A percentile compares a stretch with the other conserved stretches of the same genome.
Evolutionary conservation across 1,140 invertebrate species (phyloP).

Genomic region (Tachypleus tridentatus): DNA sequence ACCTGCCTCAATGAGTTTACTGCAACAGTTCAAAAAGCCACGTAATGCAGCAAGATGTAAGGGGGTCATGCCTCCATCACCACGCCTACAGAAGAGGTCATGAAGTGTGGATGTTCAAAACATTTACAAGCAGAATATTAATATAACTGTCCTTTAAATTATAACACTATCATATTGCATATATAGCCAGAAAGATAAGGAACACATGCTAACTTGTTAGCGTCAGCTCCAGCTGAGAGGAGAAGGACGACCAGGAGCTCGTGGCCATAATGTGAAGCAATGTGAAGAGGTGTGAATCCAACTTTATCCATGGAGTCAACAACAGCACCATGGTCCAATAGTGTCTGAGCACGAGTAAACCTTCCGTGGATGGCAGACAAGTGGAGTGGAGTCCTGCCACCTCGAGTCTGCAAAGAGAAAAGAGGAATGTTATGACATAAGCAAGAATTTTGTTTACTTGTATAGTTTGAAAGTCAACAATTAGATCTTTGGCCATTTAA

Average conservation of each 20-base stretch:
- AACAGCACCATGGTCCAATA: slow-evolving; percentile 33
- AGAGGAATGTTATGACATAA: background rate
- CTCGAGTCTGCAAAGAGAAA: slow-evolving; percentile 37
- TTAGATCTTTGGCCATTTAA: no score
- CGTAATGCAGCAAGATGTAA: slow-evolving; percentile 50
- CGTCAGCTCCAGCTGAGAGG: slow-evolving; percentile 41
- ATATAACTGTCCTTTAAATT: slow-evolving; percentile 2
- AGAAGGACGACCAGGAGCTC: slow-evolving; percentile 41
- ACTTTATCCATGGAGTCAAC: slow-evolving; percentile 16
- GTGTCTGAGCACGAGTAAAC: slow-evolving; percentile 48
- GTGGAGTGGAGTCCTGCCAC: slow-evolving; percentile 50
- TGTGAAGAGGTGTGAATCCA: slow-evolving; percentile 43
- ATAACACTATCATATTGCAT: background rate
- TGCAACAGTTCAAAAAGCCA: slow-evolving; percentile 42
- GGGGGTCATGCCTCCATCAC: slow-evolving; percentile 40
- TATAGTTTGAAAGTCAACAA: no score
- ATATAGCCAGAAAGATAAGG: background rate
- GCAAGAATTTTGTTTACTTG: no score
- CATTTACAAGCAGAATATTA: background rate
- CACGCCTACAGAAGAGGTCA: slow-evolving; percentile 25
- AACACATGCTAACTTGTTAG: slow-evolving; percentile 32
- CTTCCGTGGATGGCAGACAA: slow-evolving; percentile 52
- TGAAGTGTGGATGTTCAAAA: background rate
- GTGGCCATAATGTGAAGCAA: slow-evolving; percentile 43
- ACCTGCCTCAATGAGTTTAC: slow-evolving; percentile 36